Evolutionary conservation across 1,140 invertebrate species (phyloP), one percentile per base, ranked within the genome.

Genomic region (Elymnias hypermnestra): DNA sequence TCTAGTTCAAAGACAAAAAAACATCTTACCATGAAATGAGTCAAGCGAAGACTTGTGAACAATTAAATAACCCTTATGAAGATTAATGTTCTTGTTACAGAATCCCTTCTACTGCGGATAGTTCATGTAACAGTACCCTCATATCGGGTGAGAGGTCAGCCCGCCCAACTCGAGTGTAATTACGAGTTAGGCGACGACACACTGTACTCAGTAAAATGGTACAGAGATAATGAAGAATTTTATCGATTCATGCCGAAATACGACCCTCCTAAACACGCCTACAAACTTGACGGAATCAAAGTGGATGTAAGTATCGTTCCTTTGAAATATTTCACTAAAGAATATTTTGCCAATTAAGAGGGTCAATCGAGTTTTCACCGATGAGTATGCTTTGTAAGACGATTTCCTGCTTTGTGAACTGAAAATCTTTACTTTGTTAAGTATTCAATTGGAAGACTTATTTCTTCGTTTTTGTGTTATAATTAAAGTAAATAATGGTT

Each of bases 221-320:
- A 95, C 85, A 93, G 95, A 77, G 94, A 95, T 78, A 91, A 94
- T 72, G 92, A 93, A 68, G 94, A 95, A 75, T 95, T 96, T 82
- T 96, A 94, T 82, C 89, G 93, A 55, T 96, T 89, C 70, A 89
- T 93, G 67, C 91, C 92, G 8, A 91, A 90, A 67, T 88, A 86
- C 25, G 83, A 87, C 35, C 90, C 89, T 6, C 89, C 87, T 17
- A 89, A 91, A 50, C 89, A 89, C 46, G 90, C 89, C 40, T 94
- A 93, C 70, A 76, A 78, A 46, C 87, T 94, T 14, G 90, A 92
- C 13, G 93, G 93, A 2, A 89, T 94, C 39, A 89, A 90, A 69
- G 92, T 95, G 38, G 91, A 94, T 65, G 92, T 94, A 81, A 92
- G 92, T n/a, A 92, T 95, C 39, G 91, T 31, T 40, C 31, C 45